Evolutionary conservation across 2,888 invertebrate species (phyloP), one percentile per base, ranked within the genome.

Genomic region (Lasioglossum morio): DNA sequence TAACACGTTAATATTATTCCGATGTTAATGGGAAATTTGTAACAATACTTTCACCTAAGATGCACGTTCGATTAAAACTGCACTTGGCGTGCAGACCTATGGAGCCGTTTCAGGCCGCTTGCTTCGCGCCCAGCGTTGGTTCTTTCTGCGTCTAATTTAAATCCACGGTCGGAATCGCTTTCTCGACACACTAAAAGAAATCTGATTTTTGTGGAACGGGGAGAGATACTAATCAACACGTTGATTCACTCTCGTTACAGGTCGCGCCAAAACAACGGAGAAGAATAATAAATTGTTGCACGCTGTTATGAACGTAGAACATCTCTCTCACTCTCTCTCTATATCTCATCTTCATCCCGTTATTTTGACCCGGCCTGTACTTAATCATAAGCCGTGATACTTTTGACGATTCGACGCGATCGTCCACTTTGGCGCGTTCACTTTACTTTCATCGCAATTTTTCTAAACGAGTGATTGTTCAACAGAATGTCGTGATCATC

Each of bases 21-120:
- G 12, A 30, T 34, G 53, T 23, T 60, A 70, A 72, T 63, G 40
- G 70, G 27, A 72, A 82, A 66, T 23, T 79, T 57, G 70, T 60
- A 72, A 78, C 14, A 82, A 75, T 69, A 75, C 82, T 82, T 82
- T 82, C 80, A 75, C 82, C 46, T 2, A 27, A 14, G 48, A 48
- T 53, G 43, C 14, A 34, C 19, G 16, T 69, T 73, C 57, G 60
- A 23, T 66, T 23, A 43, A 40, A 72, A 63, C 78, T 4, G n/a
- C n/a, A 8, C 63, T 40, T 40, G 53, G 40, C 72, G 72, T 66
- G 48, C n/a, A 37, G 5, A 77, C 23, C 14, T 30, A 73, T 14
- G 23, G 40, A 75, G 48, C 30, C 69, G 69, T 70, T n/a, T 40
- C 69, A 40, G 40, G 23, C 69, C 14, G 37, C 12, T 70, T 30